These are phyloP conservation scores for Macroglossus sobrinus DNA, from an alignment of 2,113 vertebrate species.

Conservation along the genomic window DNA sequence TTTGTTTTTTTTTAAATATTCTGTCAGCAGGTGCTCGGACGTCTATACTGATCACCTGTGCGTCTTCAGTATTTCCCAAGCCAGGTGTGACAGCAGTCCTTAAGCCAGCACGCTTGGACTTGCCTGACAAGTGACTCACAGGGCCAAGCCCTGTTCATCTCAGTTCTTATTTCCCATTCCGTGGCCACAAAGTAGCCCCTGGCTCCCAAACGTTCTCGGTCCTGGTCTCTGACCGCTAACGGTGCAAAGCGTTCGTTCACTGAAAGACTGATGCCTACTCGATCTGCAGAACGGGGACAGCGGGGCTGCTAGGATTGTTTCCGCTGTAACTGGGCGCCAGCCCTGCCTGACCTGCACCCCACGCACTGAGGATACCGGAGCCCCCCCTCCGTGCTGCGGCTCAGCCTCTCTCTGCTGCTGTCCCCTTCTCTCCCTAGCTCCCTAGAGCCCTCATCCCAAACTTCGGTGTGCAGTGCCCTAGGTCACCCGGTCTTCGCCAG, in stretches of 20 bases:
- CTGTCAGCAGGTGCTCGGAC: not conserved
- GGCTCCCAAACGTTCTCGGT: not conserved
- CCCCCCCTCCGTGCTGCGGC: not conserved
- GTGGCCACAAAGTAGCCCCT: too few species aligned
- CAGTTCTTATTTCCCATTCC: not conserved
- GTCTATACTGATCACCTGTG: too few species aligned
- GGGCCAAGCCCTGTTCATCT: not conserved
- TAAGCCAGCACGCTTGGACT: not conserved
- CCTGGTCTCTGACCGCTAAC: not conserved
- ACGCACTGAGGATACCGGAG: fast-evolving
- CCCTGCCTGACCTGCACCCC: fast-evolving
- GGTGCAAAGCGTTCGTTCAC: too few species aligned
- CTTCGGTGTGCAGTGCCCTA: not conserved
- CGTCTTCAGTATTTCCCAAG: not conserved
- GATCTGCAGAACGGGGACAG: not conserved
- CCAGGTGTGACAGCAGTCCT: not conserved
- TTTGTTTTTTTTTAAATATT: not conserved
- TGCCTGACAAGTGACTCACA: not conserved
- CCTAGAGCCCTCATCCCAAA: not conserved
- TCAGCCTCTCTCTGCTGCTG: not conserved
- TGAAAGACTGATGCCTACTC: fast-evolving
- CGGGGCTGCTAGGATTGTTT: not conserved
- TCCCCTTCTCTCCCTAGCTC: too few species aligned
- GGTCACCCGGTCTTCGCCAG: not conserved
- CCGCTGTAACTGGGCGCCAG: fast-evolving